phyloP scores from a whole-genome alignment of 2,888 invertebrate species.

The Nomada goodeniana region DNA sequence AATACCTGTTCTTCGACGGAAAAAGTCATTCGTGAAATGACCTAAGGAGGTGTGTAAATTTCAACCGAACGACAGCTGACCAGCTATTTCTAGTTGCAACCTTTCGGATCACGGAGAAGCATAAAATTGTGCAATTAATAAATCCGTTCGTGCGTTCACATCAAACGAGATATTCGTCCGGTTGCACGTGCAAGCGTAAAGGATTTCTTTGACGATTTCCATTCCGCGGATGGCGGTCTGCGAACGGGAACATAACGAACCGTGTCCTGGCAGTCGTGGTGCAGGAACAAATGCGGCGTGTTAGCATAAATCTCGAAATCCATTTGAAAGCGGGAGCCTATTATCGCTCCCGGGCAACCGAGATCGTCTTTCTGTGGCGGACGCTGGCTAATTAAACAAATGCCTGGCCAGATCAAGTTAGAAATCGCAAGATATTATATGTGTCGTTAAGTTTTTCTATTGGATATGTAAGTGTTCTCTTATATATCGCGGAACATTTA shows the following conservation, averaged over 20 bases:
- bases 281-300: constrained; percentile 82
- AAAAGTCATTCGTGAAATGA: neutral
- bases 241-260: constrained; percentile 57
- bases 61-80: neutral
- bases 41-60: constrained; percentile 19
- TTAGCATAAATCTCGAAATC: constrained; percentile 84
- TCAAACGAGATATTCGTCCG: constrained; percentile 45
- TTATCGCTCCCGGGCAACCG: constrained; percentile 73
- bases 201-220: constrained; percentile 64
- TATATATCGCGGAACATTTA: no score
- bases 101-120: constrained; percentile 22
- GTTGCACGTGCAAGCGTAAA: constrained; percentile 46
- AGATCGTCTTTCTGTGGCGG: constrained; percentile 68
- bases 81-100: constrained; percentile 14
- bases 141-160: constrained; percentile 45
- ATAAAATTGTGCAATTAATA: constrained; percentile 52
- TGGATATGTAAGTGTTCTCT: neutral
- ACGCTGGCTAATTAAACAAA: constrained; percentile 81
- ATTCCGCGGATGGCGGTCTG: constrained; percentile 46
- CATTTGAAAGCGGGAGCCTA: constrained; percentile 83
- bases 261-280: constrained; percentile 56
- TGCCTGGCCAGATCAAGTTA: constrained; percentile 75
- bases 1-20: neutral
- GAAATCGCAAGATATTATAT: constrained; percentile 70
- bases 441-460: constrained; percentile 75